Base-by-base conservation (phyloP, 2,797 vertebrate genomes). In the Galago senegalensis region DNA sequence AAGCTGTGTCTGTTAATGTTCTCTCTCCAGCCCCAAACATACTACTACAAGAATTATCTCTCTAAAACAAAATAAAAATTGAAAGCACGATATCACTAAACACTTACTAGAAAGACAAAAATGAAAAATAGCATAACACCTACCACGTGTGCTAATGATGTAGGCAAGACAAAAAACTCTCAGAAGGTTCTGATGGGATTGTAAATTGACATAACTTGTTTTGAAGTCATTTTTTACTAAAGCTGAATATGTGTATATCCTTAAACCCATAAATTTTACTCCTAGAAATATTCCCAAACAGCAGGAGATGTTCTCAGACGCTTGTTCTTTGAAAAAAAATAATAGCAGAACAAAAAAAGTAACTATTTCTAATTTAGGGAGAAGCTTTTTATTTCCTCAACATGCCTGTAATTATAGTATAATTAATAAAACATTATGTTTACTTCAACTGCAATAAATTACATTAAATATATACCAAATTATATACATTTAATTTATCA, bases 401-500 rank as follows among this genome's bases (percentile, higher is more conserved):
- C 23, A 77, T 17, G 79, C 11, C 72, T 12, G 70, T 80, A 18
- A 89, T 49, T 97, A 2, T 65, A 65, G 65, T 88, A 63, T 73
- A 65, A 85, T 92, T 94, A 93, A 90, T 75, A 96, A 91, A 83
- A 56, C 84, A 94, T 43, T 46, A 83, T 84, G 82, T 53, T 94
- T 97, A 96, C 61, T 77, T 92, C 37, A 86, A 80, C n/a, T 92
- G 25, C 80, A 96, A 89, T n/a, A 96, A 87, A 82, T 17, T 96
- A 31, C 17, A 80, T 75, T 89, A 95, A 79, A 77, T 83, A 77
- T 31, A 0, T 72, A 91, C 58, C 56, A 91, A 40, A 86, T 94
- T 95, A 84, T 58, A 49, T 60, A 65, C 1, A 56, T 87, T 65
- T n/a, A 34, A 81, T 97, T 96, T 43, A 43, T 43, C 40, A 6